Evolutionary conservation across 2,888 invertebrate genomes (phyloP).

Genomic region (Drosophila histrio): DNA sequence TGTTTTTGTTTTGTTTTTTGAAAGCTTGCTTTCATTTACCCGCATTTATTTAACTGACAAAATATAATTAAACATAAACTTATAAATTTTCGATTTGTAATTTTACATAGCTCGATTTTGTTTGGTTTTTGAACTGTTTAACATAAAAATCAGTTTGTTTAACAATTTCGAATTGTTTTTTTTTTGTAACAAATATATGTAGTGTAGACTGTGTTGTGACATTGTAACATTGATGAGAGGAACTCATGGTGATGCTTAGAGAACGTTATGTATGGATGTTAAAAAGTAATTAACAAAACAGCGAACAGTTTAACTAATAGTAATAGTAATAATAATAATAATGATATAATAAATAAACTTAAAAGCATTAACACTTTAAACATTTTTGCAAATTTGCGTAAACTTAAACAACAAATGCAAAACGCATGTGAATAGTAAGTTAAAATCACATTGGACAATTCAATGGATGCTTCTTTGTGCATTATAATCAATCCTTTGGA

Average conservation of each 20-base stretch:
- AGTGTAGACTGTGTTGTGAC: conserved; percentile 15
- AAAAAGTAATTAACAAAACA: conserved; percentile 66
- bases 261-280: conserved; percentile 37
- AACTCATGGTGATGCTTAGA: conserved; percentile 64
- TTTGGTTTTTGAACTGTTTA: conserved; percentile 4
- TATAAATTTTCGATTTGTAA: conserved; percentile 24
- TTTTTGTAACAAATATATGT: conserved; percentile 56
- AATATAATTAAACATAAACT: conserved; percentile 26
- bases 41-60: conserved; percentile 48
- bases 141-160: conserved; percentile 9
- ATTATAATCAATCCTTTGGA: conserved; percentile 27
- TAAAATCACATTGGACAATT: conserved; percentile 36
- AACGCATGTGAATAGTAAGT: conserved; percentile 40
- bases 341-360: conserved; percentile 70
- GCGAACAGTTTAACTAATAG: conserved; percentile 43
- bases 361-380: conserved; percentile 60
- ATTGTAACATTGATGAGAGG: conserved; percentile 63
- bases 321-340: conserved; percentile 36
- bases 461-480: conserved; percentile 25
- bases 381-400: conserved; percentile 26
- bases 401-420: conserved; percentile 72
- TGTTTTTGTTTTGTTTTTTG: conserved; percentile 13
- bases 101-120: conserved; percentile 30
- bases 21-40: conserved; percentile 54
- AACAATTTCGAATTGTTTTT: conserved; percentile 50